Percentiles rank a stretch among this genome's conserved stretches.
phyloP scores from a whole-genome alignment of 2,113 vertebrate species.

The Amia ocellicauda region DNA sequence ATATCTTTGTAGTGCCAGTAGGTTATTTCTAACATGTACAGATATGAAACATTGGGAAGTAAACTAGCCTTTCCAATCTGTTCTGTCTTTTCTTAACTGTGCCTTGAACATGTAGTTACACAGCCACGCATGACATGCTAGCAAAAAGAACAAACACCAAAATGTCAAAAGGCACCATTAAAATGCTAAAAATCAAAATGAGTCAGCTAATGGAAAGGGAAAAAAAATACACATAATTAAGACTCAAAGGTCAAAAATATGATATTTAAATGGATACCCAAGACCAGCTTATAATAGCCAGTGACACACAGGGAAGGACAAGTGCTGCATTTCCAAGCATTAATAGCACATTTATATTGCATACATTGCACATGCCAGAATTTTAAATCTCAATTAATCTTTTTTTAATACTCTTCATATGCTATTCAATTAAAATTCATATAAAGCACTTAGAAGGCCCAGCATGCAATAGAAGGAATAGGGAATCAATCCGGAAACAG shows the following conservation, averaged over 20 bases:
- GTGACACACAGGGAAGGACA: background rate
- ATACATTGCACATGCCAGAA: too few relatives aligned
- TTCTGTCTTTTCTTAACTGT: background rate
- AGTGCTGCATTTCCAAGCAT: background rate
- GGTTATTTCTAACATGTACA: background rate
- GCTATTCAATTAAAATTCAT: too few relatives aligned
- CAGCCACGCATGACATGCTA: constrained; percentile 9
- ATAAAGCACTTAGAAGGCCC: too few relatives aligned
- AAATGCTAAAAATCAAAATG: constrained; percentile 8
- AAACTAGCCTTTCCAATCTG: background rate
- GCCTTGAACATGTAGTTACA: background rate
- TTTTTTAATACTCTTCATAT: too few relatives aligned
- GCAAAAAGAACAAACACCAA: constrained; percentile 16
- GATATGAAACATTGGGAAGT: background rate
- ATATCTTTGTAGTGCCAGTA: too few relatives aligned
- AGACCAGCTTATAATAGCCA: background rate
- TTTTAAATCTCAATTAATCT: too few relatives aligned
- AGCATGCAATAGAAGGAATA: too few relatives aligned
- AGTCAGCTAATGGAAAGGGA: constrained; percentile 16
- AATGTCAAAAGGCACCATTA: constrained; percentile 19
- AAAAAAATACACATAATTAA: constrained; percentile 13
- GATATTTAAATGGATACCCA: constrained; percentile 14
- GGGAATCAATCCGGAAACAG: too few relatives aligned
- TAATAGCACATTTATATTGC: too few relatives aligned
- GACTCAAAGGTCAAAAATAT: constrained; percentile 14